Evolutionary conservation across 1,140 invertebrate genomes (phyloP).

Genomic region (Drosophila bipectinata): DNA sequence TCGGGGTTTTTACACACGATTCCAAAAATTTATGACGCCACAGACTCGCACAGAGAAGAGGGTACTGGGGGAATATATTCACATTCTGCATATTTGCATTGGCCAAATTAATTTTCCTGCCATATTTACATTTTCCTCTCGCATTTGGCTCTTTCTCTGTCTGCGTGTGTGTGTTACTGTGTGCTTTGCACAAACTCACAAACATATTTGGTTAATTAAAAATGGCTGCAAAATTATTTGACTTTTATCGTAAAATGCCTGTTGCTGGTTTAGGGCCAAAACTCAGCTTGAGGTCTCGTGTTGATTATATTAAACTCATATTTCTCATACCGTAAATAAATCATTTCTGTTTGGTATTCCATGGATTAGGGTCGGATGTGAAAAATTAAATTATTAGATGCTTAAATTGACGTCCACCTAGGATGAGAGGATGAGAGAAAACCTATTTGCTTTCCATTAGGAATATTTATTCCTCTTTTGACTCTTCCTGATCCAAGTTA

Average conservation of each 20-base stretch:
- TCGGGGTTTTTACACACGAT: constrained; percentile 13
- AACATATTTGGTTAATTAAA: constrained; percentile 54
- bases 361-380: neutral
- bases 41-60: constrained; percentile 12
- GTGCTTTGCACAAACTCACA: constrained; percentile 4
- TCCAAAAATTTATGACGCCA: constrained; percentile 34
- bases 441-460: constrained; percentile 20
- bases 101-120: constrained; percentile 48
- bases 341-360: neutral
- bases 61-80: neutral
- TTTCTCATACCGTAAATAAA: constrained; percentile 2
- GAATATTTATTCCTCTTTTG: constrained; percentile 22
- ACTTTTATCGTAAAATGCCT: constrained; percentile 34
- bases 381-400: neutral
- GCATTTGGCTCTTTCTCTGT: constrained; percentile 12
- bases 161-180: constrained; percentile 20
- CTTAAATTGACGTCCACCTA: neutral
- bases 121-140: constrained; percentile 34
- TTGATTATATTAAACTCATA: constrained; percentile 25
- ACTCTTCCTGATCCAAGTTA: constrained; percentile 17
- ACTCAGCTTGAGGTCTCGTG: constrained; percentile 11
- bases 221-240: constrained; percentile 35
- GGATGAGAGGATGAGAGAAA: too few species aligned
- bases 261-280: constrained; percentile 10
- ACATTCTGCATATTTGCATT: constrained; percentile 51